Conservation (phyloP, 2,888 invertebrate genomes). For the Lepeophtheirus nordmannii region DNA sequence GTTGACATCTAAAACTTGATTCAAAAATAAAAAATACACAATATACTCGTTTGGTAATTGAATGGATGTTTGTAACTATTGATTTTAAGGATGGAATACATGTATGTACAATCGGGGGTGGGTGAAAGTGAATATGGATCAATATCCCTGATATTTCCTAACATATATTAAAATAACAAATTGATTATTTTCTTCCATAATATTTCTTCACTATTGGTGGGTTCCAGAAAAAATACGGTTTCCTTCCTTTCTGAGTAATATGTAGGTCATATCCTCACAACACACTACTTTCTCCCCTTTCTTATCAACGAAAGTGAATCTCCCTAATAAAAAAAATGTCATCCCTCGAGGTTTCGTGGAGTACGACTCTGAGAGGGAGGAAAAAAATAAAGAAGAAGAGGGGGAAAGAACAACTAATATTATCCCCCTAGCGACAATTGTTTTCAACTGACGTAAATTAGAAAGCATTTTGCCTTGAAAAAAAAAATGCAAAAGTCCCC, state of each 20-base stretch:
- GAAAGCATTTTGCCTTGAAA: slow-evolving; percentile 8
- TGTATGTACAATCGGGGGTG: no score
- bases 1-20: no score
- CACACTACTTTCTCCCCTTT: neutral
- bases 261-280: neutral
- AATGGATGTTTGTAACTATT: no score
- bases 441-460: slow-evolving; percentile 8
- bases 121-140: no score
- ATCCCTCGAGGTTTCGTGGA: neutral
- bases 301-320: slow-evolving; percentile 8
- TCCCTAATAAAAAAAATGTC: neutral
- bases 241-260: neutral
- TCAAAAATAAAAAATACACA: no score
- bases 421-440: slow-evolving; percentile 4
- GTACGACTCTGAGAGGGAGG: neutral
- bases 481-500: slow-evolving; percentile 5
- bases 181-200: no score
- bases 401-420: neutral
- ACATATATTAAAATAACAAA: no score
- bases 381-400: neutral
- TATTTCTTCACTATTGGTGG: no score
- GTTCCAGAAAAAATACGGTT: no score
- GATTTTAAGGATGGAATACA: no score
- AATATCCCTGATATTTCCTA: no score
- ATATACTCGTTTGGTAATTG: no score